These are phyloP conservation scores for Pseudorhombus dupliciocellatus DNA, from an alignment of 2,113 vertebrate genomes.

Conservation along the genomic window DNA sequence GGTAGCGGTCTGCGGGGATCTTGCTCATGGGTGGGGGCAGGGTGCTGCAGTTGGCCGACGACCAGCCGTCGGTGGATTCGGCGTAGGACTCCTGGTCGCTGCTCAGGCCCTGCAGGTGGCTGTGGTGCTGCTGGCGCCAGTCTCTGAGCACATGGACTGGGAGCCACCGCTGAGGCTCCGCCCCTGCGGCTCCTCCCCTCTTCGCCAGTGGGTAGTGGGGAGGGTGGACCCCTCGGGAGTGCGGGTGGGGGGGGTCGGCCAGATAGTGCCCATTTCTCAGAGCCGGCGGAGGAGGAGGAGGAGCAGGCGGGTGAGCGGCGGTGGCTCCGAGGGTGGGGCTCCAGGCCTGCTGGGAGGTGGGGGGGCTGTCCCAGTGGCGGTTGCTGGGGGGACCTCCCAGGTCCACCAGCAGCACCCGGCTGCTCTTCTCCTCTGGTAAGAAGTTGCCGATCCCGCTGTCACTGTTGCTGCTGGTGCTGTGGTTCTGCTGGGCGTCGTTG, in stretches of 20 bases:
- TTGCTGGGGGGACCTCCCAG: slow-evolving; percentile 83
- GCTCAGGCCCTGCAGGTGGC: slow-evolving; percentile 69
- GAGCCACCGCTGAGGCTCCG: slow-evolving; percentile 87
- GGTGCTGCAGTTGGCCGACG: slow-evolving; percentile 95
- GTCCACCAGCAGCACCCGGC: slow-evolving; percentile 91
- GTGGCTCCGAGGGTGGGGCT: slow-evolving; percentile 75
- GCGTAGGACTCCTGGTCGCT: slow-evolving; percentile 98
- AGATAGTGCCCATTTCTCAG: slow-evolving; percentile 89
- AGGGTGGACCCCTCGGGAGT: slow-evolving; percentile 80
- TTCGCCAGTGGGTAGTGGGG: slow-evolving; percentile 81
- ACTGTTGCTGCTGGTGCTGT: slow-evolving; percentile 96
- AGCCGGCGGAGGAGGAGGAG: slow-evolving; percentile 66
- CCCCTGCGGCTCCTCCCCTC: slow-evolving; percentile 76
- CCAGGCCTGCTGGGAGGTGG: slow-evolving; percentile 78
- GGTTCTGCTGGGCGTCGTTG: slow-evolving; percentile 90
- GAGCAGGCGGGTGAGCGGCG: slow-evolving; percentile 52
- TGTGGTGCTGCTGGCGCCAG: slow-evolving; percentile 86
- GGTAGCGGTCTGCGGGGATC: slow-evolving; percentile 96
- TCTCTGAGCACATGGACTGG: slow-evolving; percentile 93
- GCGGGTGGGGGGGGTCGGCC: slow-evolving; percentile 81
- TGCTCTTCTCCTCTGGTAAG: slow-evolving; percentile 91
- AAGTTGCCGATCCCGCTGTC: slow-evolving; percentile 97
- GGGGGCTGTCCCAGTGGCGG: slow-evolving; percentile 84
- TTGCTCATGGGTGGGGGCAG: slow-evolving; percentile 98
- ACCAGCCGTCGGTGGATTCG: slow-evolving; percentile 97